A percentile compares a stretch with the other conserved stretches of the same genome.
phyloP scores from a whole-genome alignment of 2,797 vertebrate species.

The Cyclopterus lumpus region DNA sequence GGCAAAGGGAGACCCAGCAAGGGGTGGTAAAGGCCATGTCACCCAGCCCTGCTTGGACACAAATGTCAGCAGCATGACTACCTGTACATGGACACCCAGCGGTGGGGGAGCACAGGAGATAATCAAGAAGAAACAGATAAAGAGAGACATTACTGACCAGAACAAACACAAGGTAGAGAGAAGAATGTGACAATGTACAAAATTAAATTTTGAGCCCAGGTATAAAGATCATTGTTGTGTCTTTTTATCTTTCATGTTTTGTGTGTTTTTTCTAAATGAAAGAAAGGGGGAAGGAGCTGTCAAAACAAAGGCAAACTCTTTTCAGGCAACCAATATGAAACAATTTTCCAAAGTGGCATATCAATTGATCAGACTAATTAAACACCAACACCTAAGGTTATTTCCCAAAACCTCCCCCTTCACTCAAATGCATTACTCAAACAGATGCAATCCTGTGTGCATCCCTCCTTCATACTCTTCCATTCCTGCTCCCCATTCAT shows the following conservation, averaged over 20 bases:
- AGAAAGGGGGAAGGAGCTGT: not conserved
- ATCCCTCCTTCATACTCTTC: slow-evolving; percentile 13
- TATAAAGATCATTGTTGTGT: not conserved
- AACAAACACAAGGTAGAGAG: not conserved
- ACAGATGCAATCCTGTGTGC: slow-evolving; percentile 10
- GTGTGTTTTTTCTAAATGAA: not conserved
- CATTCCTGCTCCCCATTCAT: slow-evolving; percentile 58
- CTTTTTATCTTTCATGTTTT: slow-evolving; percentile 9
- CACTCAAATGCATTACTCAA: slow-evolving; percentile 22
- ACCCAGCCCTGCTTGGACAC: slow-evolving; percentile 61
- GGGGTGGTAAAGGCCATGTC: slow-evolving; percentile 78
- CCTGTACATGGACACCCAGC: slow-evolving; percentile 60
- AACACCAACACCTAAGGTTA: not conserved
- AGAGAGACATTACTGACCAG: slow-evolving; percentile 1
- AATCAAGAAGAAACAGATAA: slow-evolving; percentile 53
- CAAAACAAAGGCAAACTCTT: not conserved
- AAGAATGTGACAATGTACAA: not conserved
- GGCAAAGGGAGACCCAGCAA: slow-evolving; percentile 61
- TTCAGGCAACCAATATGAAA: not conserved
- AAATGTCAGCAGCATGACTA: slow-evolving; percentile 75
- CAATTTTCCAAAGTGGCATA: not conserved
- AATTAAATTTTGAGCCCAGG: not conserved
- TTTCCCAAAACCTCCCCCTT: not conserved
- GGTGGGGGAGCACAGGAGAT: slow-evolving; percentile 45
- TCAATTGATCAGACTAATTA: slow-evolving; percentile 8